Conservation (phyloP, 1,140 invertebrate genomes). For the Prorops nasuta region DNA sequence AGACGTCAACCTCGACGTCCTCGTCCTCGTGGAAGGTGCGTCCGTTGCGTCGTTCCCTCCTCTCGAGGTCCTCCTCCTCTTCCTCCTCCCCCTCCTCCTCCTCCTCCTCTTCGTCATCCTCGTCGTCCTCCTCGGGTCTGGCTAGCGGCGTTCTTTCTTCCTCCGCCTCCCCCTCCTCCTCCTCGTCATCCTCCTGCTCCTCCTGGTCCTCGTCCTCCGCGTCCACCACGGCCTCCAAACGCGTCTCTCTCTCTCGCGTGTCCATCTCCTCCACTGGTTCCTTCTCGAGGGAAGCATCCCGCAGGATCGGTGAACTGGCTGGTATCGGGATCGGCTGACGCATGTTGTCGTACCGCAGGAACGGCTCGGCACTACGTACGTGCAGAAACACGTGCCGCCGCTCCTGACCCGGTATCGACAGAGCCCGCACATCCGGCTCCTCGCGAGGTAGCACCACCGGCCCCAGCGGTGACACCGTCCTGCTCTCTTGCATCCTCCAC, state of each 20-base stretch:
- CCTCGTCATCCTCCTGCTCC: conserved; percentile 28
- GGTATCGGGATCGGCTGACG: conserved; percentile 24
- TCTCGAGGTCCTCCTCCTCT: conserved; percentile 29
- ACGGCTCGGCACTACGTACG: conserved; percentile 42
- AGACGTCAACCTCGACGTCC: conserved; percentile 49
- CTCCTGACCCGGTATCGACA: conserved; percentile 31
- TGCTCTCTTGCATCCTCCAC: conserved; percentile 51
- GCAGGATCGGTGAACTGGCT: conserved; percentile 17
- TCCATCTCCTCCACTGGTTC: conserved; percentile 25
- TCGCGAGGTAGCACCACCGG: conserved; percentile 38
- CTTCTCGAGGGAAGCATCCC: conserved; percentile 23
- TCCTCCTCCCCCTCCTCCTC: conserved; percentile 36
- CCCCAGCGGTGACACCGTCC: conserved; percentile 46
- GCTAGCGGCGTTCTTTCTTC: conserved; percentile 1
- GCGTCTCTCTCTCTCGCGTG: conserved; percentile 16
- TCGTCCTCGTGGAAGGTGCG: conserved; percentile 39
- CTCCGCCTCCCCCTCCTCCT: conserved; percentile 20
- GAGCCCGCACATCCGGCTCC: conserved; percentile 33
- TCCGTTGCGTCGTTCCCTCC: conserved; percentile 30
- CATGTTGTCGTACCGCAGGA: conserved; percentile 38
- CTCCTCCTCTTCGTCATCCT: conserved; percentile 36
- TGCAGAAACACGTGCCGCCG: conserved; percentile 41
- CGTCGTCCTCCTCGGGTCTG: conserved; percentile 17
- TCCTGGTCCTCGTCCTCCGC: conserved; percentile 34
- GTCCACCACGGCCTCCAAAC: conserved; percentile 29